These are phyloP conservation scores for Gopherus flavomarginatus DNA, from an alignment of 2,113 vertebrate species.

Conservation along the genomic window DNA sequence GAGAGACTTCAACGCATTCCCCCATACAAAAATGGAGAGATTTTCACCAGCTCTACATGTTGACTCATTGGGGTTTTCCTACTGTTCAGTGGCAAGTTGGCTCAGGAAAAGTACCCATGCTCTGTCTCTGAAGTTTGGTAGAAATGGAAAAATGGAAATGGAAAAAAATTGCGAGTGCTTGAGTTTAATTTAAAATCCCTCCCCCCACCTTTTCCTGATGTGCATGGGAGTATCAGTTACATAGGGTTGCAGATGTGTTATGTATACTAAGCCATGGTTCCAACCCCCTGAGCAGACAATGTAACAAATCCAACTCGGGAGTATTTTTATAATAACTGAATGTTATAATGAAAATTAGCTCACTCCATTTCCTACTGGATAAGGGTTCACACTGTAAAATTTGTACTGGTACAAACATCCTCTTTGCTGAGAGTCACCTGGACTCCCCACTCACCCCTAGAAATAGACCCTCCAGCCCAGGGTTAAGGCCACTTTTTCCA, in stretches of 20 bases:
- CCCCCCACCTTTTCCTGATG: neutral
- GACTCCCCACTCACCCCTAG: too few relatives aligned
- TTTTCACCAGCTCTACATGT: neutral
- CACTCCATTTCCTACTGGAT: too few relatives aligned
- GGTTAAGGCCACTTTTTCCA: neutral
- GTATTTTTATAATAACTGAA: too few relatives aligned
- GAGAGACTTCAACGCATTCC: neutral
- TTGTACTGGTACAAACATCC: too few relatives aligned
- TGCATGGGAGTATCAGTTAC: neutral
- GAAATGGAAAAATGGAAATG: neutral
- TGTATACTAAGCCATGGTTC: too few relatives aligned
- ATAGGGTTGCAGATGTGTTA: too few relatives aligned
- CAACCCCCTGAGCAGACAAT: too few relatives aligned
- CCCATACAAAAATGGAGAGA: neutral
- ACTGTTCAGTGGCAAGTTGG: neutral
- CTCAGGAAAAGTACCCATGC: neutral
- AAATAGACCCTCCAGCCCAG: too few relatives aligned
- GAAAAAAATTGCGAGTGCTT: neutral
- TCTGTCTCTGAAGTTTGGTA: neutral
- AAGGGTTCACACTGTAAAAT: too few relatives aligned
- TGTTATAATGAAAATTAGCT: too few relatives aligned
- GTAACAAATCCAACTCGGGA: too few relatives aligned
- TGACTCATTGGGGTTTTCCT: neutral
- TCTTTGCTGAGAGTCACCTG: too few relatives aligned
- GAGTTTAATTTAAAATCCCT: neutral